Base-by-base conservation (phyloP, 2,797 vertebrate species). In the Syngnathus acus region DNA sequence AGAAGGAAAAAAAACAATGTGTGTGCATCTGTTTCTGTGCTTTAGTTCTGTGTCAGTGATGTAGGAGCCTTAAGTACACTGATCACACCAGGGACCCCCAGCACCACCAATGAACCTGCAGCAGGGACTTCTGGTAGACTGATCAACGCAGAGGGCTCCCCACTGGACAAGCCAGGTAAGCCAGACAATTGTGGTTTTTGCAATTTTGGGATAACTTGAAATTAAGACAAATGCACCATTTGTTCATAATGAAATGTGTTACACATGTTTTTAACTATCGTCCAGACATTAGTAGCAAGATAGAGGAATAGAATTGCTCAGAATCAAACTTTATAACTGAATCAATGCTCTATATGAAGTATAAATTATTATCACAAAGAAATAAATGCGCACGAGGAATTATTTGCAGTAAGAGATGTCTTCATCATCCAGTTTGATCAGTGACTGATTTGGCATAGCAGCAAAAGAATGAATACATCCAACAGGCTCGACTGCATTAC, bases 11-110 rank as follows among this genome's bases (percentile, higher is more conserved):
- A 17, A 50, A 48, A 48, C 17, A 19, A 57, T 53, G 47, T 61
- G 60, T 37, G 43, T 70, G 6, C 54, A 51, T 63, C 16, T 70
- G 58, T 60, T 10, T 68, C 19, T 59, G 8, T 58, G 17, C 9
- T 74, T 55, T 42, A 90, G 87, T 90, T 90, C 65, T 90, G 88
- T 75, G 84, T 91, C 67, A 89, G 84, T 76, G 88, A 90, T 6
- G 83, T 88, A 47, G 86, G 86, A 60, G 76, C 86, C 0, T 73
- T 90, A 78, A 88, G 88, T 77, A 86, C 87, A 51, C 70, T 89
- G 67, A 88, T 89, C 74, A 83, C 84, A 73, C 84, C 87, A 11
- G 87, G 77, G 71, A 76, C 76, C 47, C 68, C 78, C 65, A 69
- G 77, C 75, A 66, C 66, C 77, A 71, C 60, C 40, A 42, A 72